These are phyloP conservation scores for Melanotus villosus DNA, from an alignment of 2,888 invertebrate genomes.

Conservation along the genomic window DNA sequence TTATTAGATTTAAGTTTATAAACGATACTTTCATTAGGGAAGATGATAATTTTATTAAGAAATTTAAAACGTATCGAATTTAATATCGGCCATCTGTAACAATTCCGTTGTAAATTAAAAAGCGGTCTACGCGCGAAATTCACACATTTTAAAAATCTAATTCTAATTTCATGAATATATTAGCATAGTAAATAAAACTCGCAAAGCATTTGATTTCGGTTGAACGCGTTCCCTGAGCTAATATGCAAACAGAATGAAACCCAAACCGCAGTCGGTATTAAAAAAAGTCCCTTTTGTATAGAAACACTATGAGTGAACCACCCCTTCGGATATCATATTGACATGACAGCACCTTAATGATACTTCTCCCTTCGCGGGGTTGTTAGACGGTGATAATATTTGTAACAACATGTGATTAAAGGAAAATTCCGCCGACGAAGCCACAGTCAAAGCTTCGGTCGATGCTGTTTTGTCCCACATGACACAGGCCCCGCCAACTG, in stretches of 20 bases:
- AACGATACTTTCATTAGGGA: constrained; percentile 38
- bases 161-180: constrained; percentile 67
- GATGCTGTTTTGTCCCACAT: constrained; percentile 70
- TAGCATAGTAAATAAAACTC: constrained; percentile 66
- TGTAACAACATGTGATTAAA: constrained; percentile 37
- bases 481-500: constrained; percentile 69
- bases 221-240: constrained; percentile 63
- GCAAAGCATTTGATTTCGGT: constrained; percentile 65
- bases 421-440: constrained; percentile 43
- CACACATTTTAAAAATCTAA: constrained; percentile 57
- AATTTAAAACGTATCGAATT: constrained; percentile 17
- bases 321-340: constrained; percentile 69
- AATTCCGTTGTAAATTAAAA: constrained; percentile 35
- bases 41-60: constrained; percentile 42
- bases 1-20: constrained; percentile 44
- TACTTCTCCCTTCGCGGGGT: constrained; percentile 65
- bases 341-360: constrained; percentile 70
- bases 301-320: constrained; percentile 64
- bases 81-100: not conserved
- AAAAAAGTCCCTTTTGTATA: constrained; percentile 67
- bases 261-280: constrained; percentile 67
- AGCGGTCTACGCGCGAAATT: constrained; percentile 33
- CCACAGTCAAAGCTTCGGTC: constrained; percentile 65
- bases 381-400: constrained; percentile 62
- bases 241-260: constrained; percentile 66